Base-by-base conservation (phyloP, 1,140 invertebrate genomes). In the Acromyrmex heyeri region DNA sequence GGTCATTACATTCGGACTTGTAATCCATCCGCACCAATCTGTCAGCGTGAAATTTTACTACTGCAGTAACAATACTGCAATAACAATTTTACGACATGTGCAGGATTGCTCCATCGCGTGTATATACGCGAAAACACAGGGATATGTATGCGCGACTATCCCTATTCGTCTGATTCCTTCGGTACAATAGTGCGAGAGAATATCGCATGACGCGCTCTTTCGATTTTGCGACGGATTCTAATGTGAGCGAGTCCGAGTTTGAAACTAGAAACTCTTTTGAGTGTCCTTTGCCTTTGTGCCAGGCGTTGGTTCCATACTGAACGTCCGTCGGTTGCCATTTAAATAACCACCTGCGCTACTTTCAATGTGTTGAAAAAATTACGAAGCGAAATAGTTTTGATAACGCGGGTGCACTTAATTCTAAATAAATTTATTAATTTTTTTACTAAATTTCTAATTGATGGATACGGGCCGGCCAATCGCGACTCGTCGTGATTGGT, bases 1-100 rank as follows among this genome's bases (percentile, higher is more conserved):
- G 21, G 10, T 27, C 59, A 57, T 85, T 85, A 59, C 87, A 55
- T 57, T 44, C 16, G 24, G 57, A 62, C 57, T 85, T 87, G 73
- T 88, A 88, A 88, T 88, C 78, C 62, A 44, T 88, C 78, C 62
- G 34, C 18, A 24, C 73, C 78, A 48, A 88, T 88, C 86, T 48
- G 79, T 78, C 34, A 50, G 75, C 55, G 67, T 18, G 18, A 10
- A 48, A 62, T 53, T 78, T 85, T 73, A 78, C 30, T 16, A 44
- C 14, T 53, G 34, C 69, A 81, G 86, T 79, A 86, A 88, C 82
- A 53, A 65, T 24, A 24, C 24, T 24, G 34, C 69, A 81, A 88
- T 79, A 86, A 88, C 82, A 53, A 65, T 81, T 88, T 86, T 70
- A 76, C 75, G 44, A 34, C 50, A 38, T 30, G n/a, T 3, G 48